Percentiles rank a stretch among this genome's conserved stretches.
Evolutionary conservation across 2,113 vertebrate genomes (phyloP).

Genomic region (Perca flavescens): DNA sequence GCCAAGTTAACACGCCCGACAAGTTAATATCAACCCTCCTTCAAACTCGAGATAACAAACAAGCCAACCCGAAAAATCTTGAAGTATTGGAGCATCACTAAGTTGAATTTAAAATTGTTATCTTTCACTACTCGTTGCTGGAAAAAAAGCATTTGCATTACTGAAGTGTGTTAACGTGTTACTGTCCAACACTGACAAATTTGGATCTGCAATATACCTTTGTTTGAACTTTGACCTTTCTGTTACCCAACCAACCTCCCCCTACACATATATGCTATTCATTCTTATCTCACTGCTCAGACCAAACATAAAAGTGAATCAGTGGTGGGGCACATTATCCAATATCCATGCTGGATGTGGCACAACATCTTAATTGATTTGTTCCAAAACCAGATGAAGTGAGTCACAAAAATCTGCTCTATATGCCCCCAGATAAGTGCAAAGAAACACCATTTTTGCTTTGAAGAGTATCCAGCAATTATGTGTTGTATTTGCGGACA

Average conservation of each 20-base stretch:
- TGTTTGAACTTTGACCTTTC: slow-evolving; percentile 58
- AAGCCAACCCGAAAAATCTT: neutral
- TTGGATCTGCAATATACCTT: slow-evolving; percentile 29
- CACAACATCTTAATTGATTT: slow-evolving; percentile 76
- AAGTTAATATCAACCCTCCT: neutral
- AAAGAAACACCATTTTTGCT: slow-evolving; percentile 57
- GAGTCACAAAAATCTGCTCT: slow-evolving; percentile 65
- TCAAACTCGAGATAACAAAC: neutral
- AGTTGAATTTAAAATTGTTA: neutral
- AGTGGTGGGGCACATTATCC: slow-evolving; percentile 46
- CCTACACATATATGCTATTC: slow-evolving; percentile 39
- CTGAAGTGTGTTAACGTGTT: neutral
- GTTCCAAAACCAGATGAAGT: slow-evolving; percentile 75
- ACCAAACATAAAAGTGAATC: slow-evolving; percentile 72
- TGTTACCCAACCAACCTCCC: slow-evolving; percentile 26
- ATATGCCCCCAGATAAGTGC: slow-evolving; percentile 71
- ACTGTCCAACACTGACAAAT: neutral
- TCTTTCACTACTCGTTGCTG: neutral
- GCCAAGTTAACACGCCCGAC: neutral
- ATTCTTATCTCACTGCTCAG: slow-evolving; percentile 75
- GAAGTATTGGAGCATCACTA: neutral
- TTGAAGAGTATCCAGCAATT: slow-evolving; percentile 79
- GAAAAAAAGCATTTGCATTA: too few species aligned
- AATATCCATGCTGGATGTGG: slow-evolving; percentile 60
- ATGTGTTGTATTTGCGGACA: slow-evolving; percentile 74